Evolutionary conservation across 2,888 invertebrate species (phyloP).

Genomic region (Dendrolimus pini): DNA sequence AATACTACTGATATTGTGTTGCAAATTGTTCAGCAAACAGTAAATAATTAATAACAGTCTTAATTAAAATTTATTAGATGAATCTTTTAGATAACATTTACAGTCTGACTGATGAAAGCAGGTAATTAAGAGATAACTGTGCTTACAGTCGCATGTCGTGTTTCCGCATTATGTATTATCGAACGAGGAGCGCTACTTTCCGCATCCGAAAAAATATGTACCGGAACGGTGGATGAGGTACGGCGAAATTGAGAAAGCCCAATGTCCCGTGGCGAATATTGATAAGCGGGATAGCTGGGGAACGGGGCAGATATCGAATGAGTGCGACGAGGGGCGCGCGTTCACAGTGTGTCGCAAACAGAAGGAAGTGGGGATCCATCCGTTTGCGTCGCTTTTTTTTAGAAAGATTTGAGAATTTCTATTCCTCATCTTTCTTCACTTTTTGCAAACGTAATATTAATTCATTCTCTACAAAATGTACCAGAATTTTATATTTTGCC

Average conservation of each 20-base stretch:
- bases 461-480: no score
- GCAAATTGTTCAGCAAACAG: not conserved
- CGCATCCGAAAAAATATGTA: constrained; percentile 80
- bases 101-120: no score
- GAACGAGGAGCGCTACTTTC: constrained; percentile 83
- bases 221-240: constrained; percentile 88
- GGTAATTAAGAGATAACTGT: not conserved
- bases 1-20: no score
- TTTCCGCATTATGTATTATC: constrained; percentile 88
- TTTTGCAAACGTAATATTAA: no score
- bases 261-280: constrained; percentile 13
- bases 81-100: no score
- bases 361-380: constrained; percentile 80
- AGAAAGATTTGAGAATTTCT: no score
- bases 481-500: no score
- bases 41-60: no score
- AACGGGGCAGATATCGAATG: not conserved
- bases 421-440: no score
- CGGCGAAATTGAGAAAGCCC: constrained; percentile 23
- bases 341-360: constrained; percentile 46
- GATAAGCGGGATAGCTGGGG: not conserved
- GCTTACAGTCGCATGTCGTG: constrained; percentile 84
- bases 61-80: no score
- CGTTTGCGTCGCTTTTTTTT: constrained; percentile 85
- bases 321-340: constrained; percentile 1